A percentile compares a stretch with the other conserved stretches of the same genome.
phyloP scores from a whole-genome alignment of 1,140 invertebrate species.

The Cotesia glomerata region DNA sequence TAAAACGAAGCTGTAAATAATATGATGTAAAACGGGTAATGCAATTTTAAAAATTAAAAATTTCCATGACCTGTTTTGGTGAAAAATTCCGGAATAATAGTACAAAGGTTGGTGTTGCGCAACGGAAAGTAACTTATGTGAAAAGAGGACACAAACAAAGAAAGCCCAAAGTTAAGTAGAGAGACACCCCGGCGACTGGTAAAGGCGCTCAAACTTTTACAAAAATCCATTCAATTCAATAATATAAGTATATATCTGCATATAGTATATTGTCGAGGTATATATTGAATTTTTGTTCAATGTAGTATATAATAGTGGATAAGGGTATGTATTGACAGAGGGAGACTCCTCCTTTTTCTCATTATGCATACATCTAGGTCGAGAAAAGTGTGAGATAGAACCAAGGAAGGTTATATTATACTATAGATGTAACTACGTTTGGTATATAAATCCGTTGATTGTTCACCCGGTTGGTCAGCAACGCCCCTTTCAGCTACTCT shows the following conservation, averaged over 20 bases:
- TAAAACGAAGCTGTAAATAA: no score
- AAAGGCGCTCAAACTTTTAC: neutral
- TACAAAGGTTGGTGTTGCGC: neutral
- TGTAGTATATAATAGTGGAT: no score
- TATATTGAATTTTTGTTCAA: neutral
- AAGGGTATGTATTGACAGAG: no score
- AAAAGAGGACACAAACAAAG: neutral
- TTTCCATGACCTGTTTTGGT: neutral
- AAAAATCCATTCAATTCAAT: neutral
- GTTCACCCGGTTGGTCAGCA: constrained; percentile 20
- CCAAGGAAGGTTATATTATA: neutral
- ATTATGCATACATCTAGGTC: constrained; percentile 3
- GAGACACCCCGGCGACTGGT: neutral
- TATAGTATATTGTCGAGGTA: neutral
- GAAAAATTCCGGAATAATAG: neutral
- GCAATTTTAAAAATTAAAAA: neutral
- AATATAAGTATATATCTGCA: neutral
- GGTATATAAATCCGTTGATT: constrained; percentile 23
- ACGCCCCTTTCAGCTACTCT: constrained; percentile 16
- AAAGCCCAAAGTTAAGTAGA: neutral
- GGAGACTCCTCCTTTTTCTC: neutral
- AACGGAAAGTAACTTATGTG: neutral
- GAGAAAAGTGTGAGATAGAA: constrained; percentile 15
- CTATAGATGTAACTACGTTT: neutral
- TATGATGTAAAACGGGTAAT: no score